Percentiles rank a stretch among this genome's conserved stretches.
Evolutionary conservation across 2,113 vertebrate species (phyloP).

Genomic region (Glaucidium brasilianum): DNA sequence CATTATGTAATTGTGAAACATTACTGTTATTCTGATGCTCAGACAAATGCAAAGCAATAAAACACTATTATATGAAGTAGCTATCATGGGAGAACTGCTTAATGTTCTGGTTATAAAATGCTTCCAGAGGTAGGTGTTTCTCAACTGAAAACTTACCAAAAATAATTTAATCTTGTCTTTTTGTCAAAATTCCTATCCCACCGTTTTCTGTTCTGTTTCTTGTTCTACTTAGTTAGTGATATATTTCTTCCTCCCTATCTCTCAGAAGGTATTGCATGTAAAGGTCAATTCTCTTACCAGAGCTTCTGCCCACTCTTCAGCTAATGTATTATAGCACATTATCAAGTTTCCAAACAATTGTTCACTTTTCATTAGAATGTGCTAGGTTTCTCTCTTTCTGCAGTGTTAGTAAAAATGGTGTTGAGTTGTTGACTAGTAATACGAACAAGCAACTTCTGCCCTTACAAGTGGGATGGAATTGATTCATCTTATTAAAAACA

Average conservation of each 20-base stretch:
- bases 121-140: neutral
- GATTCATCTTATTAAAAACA: constrained; percentile 74
- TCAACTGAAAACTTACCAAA: neutral
- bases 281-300: constrained; percentile 57
- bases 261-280: constrained; percentile 29
- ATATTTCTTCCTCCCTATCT: constrained; percentile 40
- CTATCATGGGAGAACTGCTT: neutral
- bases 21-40: constrained; percentile 3
- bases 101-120: neutral
- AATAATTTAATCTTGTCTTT: neutral
- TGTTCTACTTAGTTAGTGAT: neutral
- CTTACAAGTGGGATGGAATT: constrained; percentile 62
- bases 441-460: constrained; percentile 63
- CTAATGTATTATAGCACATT: constrained; percentile 64
- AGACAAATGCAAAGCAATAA: constrained; percentile 35
- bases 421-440: constrained; percentile 74
- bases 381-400: constrained; percentile 60
- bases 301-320: constrained; percentile 56
- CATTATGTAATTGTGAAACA: constrained; percentile 38
- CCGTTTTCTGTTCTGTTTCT: neutral
- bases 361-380: constrained; percentile 68
- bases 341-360: constrained; percentile 74
- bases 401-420: constrained; percentile 53
- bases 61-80: constrained; percentile 11
- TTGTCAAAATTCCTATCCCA: constrained; percentile 17